A percentile compares a stretch with the other conserved stretches of the same genome.
Conservation (phyloP, 2,888 invertebrate species). For the Protodeltote pygarga region DNA sequence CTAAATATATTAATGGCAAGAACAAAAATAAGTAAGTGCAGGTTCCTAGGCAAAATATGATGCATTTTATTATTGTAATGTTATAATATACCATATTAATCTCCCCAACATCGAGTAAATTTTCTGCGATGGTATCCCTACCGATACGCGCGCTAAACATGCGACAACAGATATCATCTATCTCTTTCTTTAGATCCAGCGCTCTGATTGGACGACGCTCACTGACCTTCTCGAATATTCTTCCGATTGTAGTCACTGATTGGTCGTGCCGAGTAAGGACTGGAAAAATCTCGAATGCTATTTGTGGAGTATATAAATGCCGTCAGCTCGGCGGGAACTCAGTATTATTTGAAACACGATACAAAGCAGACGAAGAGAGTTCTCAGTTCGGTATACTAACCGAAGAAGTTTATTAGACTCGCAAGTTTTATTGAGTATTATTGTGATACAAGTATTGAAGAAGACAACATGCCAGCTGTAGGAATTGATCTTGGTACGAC, state of each 20-base stretch:
- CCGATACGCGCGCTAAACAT: neutral
- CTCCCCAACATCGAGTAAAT: conserved; percentile 31
- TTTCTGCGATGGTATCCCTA: conserved; percentile 29
- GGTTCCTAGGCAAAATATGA: too few relatives aligned
- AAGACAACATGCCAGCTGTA: conserved; percentile 80
- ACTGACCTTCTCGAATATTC: conserved; percentile 61
- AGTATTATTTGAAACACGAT: conserved; percentile 73
- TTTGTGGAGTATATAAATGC: conserved; percentile 67
- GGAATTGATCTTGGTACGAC: conserved; percentile 87
- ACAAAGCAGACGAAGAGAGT: conserved; percentile 58
- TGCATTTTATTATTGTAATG: too few relatives aligned
- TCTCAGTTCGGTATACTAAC: conserved; percentile 65
- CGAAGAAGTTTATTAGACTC: conserved; percentile 53
- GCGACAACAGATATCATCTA: conserved; percentile 10
- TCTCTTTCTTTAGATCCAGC: conserved; percentile 41
- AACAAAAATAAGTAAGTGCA: too few relatives aligned
- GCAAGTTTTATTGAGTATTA: conserved; percentile 9
- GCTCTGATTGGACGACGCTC: conserved; percentile 55
- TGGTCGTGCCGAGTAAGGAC: conserved; percentile 55
- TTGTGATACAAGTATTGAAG: conserved; percentile 33
- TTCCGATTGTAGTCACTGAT: conserved; percentile 45
- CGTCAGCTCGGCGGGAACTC: conserved; percentile 63
- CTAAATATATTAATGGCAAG: too few relatives aligned
- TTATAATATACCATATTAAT: too few relatives aligned
- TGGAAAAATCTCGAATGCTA: conserved; percentile 65